Evolutionary conservation across 2,888 invertebrate genomes (phyloP), one percentile per base, ranked within the genome.

Genomic region (Cylloceria caligata): DNA sequence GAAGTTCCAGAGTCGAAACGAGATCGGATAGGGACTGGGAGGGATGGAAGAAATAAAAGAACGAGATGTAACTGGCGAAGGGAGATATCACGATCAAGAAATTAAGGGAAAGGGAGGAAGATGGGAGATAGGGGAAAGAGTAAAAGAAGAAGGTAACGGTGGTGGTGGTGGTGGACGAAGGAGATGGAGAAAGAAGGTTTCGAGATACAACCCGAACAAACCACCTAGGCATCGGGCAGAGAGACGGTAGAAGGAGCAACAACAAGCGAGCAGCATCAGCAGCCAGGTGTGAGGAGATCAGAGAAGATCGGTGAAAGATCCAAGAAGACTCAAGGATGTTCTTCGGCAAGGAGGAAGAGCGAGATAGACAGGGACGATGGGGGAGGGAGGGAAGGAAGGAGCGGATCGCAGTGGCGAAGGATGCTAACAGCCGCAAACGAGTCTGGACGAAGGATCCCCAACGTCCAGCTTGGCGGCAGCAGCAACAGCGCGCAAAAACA

Each of bases 201-300:
- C 68, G 39, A 79, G 83, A 83, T 83, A 83, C 68, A 76, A 82
- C 68, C 76, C 84, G 86, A 86, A 87, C 87, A 84, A 89, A 87
- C 89, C 83, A 87, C 85, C 90, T 87, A 89, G 86, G 75, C 75
- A 75, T 81, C 69, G 76, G 82, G n/a, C n/a, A n/a, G 52, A 68
- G 67, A 77, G 65, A 24, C 71, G 62, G 52, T 68, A 69, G 72
- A 71, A 81, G 49, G 71, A 82, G 55, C 73, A 80, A 76, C 72
- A 80, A 80, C 72, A 57, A 74, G 85, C 85, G 84, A 85, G 88
- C 87, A 45, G 79, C 73, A 72, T 74, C 81, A 71, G 71, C 84
- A 88, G 83, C 90, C 90, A 89, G 89, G 89, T 90, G 89, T 89
- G 89, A 89, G 89, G 86, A 88, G 89, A 89, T 90, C 86, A 84